Evolutionary conservation across 2,797 vertebrate genomes (phyloP).

Genomic region (Odontamblyopus rebecca): DNA sequence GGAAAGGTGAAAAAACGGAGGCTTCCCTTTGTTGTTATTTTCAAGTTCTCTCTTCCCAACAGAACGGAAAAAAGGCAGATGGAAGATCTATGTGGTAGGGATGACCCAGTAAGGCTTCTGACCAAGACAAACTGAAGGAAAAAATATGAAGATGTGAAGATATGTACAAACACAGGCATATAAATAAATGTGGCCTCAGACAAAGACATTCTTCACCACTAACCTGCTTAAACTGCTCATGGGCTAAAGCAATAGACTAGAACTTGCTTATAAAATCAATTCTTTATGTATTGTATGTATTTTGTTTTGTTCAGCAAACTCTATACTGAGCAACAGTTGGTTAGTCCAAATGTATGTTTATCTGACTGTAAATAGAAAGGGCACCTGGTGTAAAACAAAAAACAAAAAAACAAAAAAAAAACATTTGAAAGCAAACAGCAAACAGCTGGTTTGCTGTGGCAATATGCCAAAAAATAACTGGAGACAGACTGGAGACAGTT

Average conservation of each 20-base stretch:
- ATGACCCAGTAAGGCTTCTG: background rate
- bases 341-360: no score
- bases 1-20: slow-evolving; percentile 28
- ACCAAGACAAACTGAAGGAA: background rate
- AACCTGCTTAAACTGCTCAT: background rate
- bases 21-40: slow-evolving; percentile 60
- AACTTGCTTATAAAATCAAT: background rate
- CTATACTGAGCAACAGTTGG: no score
- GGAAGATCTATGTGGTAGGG: background rate
- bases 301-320: no score
- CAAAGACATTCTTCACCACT: background rate
- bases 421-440: no score
- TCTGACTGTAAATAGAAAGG: no score
- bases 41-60: slow-evolving; percentile 50
- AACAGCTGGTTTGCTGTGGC: no score
- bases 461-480: no score
- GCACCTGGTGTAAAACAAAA: no score
- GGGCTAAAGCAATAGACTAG: no score
- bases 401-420: no score
- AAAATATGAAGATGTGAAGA: background rate
- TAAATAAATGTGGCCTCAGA: background rate
- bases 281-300: background rate
- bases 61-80: slow-evolving; percentile 27
- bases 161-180: background rate
- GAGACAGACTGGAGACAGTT: no score